A percentile compares a stretch with the other conserved stretches of the same genome.
Evolutionary conservation across 2,888 invertebrate species (phyloP).

Genomic region (Drosophila mettleri): DNA sequence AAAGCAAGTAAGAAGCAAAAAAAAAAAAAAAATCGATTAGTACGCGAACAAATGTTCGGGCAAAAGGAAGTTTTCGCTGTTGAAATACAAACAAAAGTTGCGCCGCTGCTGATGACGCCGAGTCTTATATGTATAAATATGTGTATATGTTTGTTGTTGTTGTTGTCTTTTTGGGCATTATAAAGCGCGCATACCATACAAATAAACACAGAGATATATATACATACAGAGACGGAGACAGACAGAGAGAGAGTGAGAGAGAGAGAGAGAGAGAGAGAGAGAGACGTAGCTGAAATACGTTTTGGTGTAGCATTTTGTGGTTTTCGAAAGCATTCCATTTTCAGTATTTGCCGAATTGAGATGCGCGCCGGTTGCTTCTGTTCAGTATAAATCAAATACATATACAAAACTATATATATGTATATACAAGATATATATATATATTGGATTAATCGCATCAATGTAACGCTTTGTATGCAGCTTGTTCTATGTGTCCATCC

Average conservation of each 20-base stretch:
- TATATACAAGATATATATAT: not conserved
- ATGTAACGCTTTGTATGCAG: conserved; percentile 19
- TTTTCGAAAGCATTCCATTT: conserved; percentile 79
- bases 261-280: no score
- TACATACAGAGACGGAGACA: conserved; percentile 18
- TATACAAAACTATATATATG: not conserved
- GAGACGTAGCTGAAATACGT: conserved; percentile 56
- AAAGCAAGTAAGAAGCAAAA: conserved; percentile 22
- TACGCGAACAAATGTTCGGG: conserved; percentile 53
- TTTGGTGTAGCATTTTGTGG: conserved; percentile 71
- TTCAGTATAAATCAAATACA: not conserved
- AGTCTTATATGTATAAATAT: conserved; percentile 30
- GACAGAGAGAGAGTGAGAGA: no score
- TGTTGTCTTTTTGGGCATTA: conserved; percentile 44
- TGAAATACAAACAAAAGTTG: conserved; percentile 56
- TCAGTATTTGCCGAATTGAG: conserved; percentile 83
- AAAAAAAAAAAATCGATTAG: conserved; percentile 76
- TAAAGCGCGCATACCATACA: conserved; percentile 41
- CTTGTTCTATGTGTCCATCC: not conserved
- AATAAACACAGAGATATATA: conserved; percentile 30
- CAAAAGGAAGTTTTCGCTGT: conserved; percentile 58
- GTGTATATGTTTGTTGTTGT: conserved; percentile 26
- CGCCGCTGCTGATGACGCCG: conserved; percentile 48
- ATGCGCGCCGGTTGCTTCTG: conserved; percentile 74
- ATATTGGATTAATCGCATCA: conserved; percentile 24